Evolutionary conservation across 2,113 vertebrate species (phyloP).

Genomic region (Coryphaenoides rupestris): DNA sequence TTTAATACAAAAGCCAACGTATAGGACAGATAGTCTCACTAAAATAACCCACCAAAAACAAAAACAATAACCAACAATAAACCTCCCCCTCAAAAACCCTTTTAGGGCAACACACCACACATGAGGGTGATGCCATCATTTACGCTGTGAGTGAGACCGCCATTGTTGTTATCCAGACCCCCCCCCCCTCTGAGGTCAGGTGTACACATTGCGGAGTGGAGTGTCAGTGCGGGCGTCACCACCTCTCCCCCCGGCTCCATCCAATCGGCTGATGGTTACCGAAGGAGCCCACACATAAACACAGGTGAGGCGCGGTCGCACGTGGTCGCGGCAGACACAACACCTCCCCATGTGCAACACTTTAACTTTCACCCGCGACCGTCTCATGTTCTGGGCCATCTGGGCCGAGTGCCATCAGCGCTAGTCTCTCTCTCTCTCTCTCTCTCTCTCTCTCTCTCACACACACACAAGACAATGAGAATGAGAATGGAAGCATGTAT

Average conservation of each 20-base stretch:
- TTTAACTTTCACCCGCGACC: background rate
- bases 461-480: slow-evolving; percentile 34
- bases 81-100: too few species aligned
- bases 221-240: slow-evolving; percentile 1
- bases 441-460: too few species aligned
- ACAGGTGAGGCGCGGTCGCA: slow-evolving; percentile 49
- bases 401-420: slow-evolving; percentile 16
- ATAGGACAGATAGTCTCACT: too few species aligned
- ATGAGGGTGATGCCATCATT: too few species aligned
- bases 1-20: too few species aligned
- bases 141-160: too few species aligned
- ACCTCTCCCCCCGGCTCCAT: slow-evolving; percentile 29
- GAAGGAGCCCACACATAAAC: slow-evolving; percentile 59
- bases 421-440: too few species aligned
- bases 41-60: background rate
- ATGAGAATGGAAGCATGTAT: slow-evolving; percentile 24
- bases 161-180: too few species aligned
- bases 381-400: slow-evolving; percentile 1
- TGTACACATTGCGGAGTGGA: slow-evolving; percentile 57
- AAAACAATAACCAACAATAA: background rate
- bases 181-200: slow-evolving; percentile 43
- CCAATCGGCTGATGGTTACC: slow-evolving; percentile 54
- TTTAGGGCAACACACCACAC: too few species aligned
- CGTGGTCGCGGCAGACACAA: slow-evolving; percentile 33
- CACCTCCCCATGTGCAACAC: slow-evolving; percentile 6